Evolutionary conservation across 2,888 invertebrate species (phyloP).

Genomic region (Sinelater perroti): DNA sequence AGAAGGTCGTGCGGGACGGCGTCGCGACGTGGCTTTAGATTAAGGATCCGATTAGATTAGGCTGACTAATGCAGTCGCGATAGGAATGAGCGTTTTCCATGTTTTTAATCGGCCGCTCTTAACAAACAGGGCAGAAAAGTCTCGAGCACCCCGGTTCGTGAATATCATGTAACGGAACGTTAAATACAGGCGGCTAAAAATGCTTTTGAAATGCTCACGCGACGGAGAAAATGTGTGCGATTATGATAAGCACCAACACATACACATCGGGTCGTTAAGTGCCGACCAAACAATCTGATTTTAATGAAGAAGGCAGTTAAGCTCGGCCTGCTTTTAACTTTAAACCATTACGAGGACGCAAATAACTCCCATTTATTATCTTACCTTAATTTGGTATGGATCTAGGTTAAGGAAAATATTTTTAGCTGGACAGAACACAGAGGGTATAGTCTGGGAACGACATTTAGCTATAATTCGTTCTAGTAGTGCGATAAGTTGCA

Average conservation of each 20-base stretch:
- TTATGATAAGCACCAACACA: background rate
- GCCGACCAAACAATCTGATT: too few species aligned
- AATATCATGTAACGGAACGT: background rate
- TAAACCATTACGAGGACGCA: too few species aligned
- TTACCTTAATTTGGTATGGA: too few species aligned
- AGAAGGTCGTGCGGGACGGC: conserved; percentile 10
- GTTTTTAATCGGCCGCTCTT: background rate
- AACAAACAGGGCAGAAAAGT: background rate
- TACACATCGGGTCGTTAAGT: too few species aligned
- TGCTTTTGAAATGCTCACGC: conserved; percentile 2
- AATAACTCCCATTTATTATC: too few species aligned
- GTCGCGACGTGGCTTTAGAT: conserved; percentile 9
- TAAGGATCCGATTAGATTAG: conserved; percentile 28
- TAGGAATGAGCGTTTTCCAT: background rate
- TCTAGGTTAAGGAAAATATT: too few species aligned
- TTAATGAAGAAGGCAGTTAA: too few species aligned
- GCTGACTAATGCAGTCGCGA: conserved; percentile 13
- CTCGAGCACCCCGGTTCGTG: background rate
- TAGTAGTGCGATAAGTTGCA: too few species aligned
- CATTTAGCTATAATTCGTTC: too few species aligned
- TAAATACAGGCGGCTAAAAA: background rate
- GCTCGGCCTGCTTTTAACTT: too few species aligned
- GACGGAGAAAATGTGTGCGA: background rate
- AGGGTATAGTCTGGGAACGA: too few species aligned
- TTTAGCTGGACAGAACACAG: too few species aligned